phyloP scores from a whole-genome alignment of 2,113 vertebrate species.

The Danionella cerebrum region DNA sequence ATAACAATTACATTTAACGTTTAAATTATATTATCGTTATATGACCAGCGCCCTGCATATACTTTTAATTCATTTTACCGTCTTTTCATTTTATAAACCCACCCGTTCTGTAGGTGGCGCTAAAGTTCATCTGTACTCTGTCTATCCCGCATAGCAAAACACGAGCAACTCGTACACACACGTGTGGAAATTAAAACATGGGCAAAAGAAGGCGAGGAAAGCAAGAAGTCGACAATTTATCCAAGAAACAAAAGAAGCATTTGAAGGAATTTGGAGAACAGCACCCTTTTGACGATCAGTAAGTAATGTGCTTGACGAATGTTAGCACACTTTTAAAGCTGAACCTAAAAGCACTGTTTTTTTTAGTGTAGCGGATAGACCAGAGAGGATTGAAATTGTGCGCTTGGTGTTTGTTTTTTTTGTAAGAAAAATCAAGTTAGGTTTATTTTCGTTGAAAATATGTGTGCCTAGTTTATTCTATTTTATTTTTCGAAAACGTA shows the following conservation, averaged over 20 bases:
- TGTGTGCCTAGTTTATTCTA: too few relatives aligned
- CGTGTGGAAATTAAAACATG: slow-evolving; percentile 59
- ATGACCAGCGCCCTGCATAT: too few relatives aligned
- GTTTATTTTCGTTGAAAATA: too few relatives aligned
- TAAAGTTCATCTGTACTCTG: background rate
- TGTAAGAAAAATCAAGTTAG: too few relatives aligned
- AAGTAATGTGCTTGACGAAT: slow-evolving; percentile 30
- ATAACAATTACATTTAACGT: too few relatives aligned
- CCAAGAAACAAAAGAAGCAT: slow-evolving; percentile 85
- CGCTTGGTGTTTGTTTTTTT: slow-evolving; percentile 76
- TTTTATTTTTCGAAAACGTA: too few relatives aligned
- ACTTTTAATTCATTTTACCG: background rate
- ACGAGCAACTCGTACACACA: slow-evolving; percentile 8
- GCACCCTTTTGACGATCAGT: slow-evolving; percentile 85
- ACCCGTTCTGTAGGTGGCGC: slow-evolving; percentile 31
- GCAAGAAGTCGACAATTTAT: slow-evolving; percentile 60
- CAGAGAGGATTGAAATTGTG: slow-evolving; percentile 70
- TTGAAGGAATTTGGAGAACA: slow-evolving; percentile 87
- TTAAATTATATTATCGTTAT: too few relatives aligned
- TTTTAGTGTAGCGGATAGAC: slow-evolving; percentile 68
- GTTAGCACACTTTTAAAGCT: background rate
- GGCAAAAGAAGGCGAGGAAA: slow-evolving; percentile 63
- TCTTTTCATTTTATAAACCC: background rate
- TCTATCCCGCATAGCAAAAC: background rate
- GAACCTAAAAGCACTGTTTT: slow-evolving; percentile 1